Base-by-base conservation (phyloP, 2,888 invertebrate genomes). In the Rhaphigaster nebulosa region DNA sequence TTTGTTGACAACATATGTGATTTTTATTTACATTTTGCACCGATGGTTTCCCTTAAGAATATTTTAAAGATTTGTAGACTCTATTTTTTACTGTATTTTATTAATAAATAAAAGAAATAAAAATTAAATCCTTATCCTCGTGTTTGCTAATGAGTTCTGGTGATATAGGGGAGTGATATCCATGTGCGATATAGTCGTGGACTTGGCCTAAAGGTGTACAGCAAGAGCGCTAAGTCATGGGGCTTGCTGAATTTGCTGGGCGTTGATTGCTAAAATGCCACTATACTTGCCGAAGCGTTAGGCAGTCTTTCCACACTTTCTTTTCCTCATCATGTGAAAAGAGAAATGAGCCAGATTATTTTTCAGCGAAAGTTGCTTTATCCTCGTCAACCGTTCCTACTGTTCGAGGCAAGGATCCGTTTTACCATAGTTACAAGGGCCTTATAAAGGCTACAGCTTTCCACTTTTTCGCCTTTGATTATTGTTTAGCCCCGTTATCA, bases 321-420 rank as follows among this genome's bases (percentile, higher is more conserved):
- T 60, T 65, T 70, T 89, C 89, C 65, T 38, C 34, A 34, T 45
- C 70, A n/a, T 65, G 89, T 89, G 89, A 89, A 89, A 89, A 89
- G 89, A 89, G 89, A 89, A 89, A 89, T 89, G 89, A 89, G 41
- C 41, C 70, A 56, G 54, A 88, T 88, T 60, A 88, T 88, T 88
- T 88, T 88, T 88, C 60, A 56, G 88, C 54, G 88, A 88, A 88
- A 88, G 88, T 88, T 60, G 52, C 87, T 88, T 88, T 88, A 88
- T 88, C 4, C 88, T 87, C 52, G 87, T 50, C 87, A 52, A 87
- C 34, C 6, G 52, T 29, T 29, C 6, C 41, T 80, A 80, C 80
- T 80, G 80, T 38, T 80, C 23, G 41, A 8, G 20, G 20, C 88
- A 34, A 56, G 34, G 23, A 56, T 56, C 38, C 88, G 88, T 60